phyloP scores from a whole-genome alignment of 2,888 invertebrate genomes.

The Augiades crinisus region DNA sequence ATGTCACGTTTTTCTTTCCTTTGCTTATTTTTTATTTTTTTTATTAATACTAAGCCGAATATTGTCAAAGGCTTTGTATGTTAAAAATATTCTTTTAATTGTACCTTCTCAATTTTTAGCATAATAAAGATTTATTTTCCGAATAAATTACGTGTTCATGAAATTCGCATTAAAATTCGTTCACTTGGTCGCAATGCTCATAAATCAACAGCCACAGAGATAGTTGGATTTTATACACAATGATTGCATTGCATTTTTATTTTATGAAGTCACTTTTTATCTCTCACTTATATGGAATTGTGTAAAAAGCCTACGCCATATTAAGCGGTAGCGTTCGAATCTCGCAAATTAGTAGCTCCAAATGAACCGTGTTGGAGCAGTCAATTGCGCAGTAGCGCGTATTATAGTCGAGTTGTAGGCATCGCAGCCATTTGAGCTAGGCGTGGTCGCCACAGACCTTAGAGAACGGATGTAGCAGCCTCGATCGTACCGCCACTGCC shows the following conservation, averaged over 20 bases:
- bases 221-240: constrained; percentile 7
- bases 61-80: too few species aligned
- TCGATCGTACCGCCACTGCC: constrained; percentile 53
- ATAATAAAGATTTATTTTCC: too few species aligned
- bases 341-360: constrained; percentile 40
- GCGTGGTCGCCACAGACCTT: constrained; percentile 68
- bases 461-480: constrained; percentile 74
- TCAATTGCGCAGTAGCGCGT: constrained; percentile 46
- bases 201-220: constrained; percentile 7
- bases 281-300: constrained; percentile 13
- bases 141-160: not conserved
- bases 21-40: too few species aligned
- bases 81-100: too few species aligned
- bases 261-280: constrained; percentile 24
- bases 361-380: constrained; percentile 34
- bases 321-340: constrained; percentile 36
- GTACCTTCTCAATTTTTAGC: too few species aligned
- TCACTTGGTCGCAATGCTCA: not conserved
- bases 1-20: too few species aligned
- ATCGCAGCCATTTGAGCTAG: constrained; percentile 56
- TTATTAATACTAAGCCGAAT: too few species aligned
- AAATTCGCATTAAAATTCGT: not conserved
- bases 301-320: constrained; percentile 34
- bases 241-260: constrained; percentile 17
- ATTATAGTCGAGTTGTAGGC: constrained; percentile 51